phyloP scores from a whole-genome alignment of 2,797 vertebrate genomes.

The Octomys mimax region DNA sequence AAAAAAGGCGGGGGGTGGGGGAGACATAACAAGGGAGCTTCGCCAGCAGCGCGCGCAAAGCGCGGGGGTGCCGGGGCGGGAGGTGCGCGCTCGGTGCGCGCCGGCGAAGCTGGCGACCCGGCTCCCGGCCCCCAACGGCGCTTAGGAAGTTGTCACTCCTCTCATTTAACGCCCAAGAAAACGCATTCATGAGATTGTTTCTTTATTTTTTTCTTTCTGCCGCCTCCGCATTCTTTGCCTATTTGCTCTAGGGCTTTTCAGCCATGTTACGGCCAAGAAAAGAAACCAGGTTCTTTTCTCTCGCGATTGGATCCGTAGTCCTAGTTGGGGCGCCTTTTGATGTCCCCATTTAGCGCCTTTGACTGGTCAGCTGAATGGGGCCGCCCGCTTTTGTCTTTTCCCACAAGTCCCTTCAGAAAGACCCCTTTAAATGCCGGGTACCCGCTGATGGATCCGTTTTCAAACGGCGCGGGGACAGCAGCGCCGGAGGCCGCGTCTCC shows the following conservation, averaged over 20 bases:
- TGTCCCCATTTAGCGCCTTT: constrained; percentile 90
- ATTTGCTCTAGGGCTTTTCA: constrained; percentile 93
- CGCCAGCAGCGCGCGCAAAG: not conserved
- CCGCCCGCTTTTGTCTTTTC: constrained; percentile 88
- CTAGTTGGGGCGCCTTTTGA: constrained; percentile 89
- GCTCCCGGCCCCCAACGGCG: constrained; percentile 79
- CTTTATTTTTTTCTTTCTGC: constrained; percentile 88
- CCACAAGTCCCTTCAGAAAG: constrained; percentile 89
- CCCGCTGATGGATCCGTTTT: constrained; percentile 92
- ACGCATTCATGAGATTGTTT: constrained; percentile 90
- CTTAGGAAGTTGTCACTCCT: constrained; percentile 88
- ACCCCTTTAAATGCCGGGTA: constrained; percentile 87
- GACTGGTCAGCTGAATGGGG: constrained; percentile 92
- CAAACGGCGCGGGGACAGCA: constrained; percentile 87
- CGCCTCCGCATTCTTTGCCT: constrained; percentile 91
- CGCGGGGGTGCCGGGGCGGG: fast-evolving
- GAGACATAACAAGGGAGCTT: not conserved
- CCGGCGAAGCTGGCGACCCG: not conserved
- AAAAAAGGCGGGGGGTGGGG: no score
- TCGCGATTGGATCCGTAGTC: constrained; percentile 92
- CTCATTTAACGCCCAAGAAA: constrained; percentile 87
- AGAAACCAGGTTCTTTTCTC: constrained; percentile 92
- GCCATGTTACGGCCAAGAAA: constrained; percentile 89
- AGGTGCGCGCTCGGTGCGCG: not conserved
- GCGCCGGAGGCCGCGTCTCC: constrained; percentile 88